phyloP scores from a whole-genome alignment of 2,888 invertebrate species.

The Eristalis arbustorum region DNA sequence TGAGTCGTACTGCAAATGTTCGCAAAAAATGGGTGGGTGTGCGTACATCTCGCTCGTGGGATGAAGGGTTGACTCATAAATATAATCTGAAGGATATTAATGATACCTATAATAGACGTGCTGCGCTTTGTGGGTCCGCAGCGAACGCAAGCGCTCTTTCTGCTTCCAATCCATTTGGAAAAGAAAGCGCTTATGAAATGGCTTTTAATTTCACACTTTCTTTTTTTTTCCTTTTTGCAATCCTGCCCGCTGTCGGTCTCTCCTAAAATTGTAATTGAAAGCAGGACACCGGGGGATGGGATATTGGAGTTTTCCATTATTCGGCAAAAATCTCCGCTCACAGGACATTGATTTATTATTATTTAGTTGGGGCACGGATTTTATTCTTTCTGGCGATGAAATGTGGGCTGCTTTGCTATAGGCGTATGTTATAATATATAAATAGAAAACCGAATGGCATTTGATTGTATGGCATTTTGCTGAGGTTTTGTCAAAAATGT shows the following conservation, averaged over 20 bases:
- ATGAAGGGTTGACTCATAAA: constrained; percentile 62
- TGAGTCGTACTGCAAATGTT: constrained; percentile 45
- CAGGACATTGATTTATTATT: constrained; percentile 65
- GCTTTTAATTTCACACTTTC: constrained; percentile 65
- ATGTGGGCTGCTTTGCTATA: neutral
- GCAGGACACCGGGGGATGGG: constrained; percentile 5
- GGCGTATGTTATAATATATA: neutral
- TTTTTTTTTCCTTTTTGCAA: neutral
- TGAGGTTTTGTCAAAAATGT: neutral
- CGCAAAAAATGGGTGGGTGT: neutral
- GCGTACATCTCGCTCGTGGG: neutral
- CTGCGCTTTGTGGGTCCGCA: constrained; percentile 44
- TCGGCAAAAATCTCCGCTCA: constrained; percentile 30
- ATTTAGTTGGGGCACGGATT: constrained; percentile 9
- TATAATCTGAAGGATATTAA: constrained; percentile 68
- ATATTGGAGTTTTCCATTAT: constrained; percentile 39
- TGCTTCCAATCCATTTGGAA: constrained; percentile 52
- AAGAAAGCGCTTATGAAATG: constrained; percentile 58
- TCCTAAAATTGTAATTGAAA: constrained; percentile 61
- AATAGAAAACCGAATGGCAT: neutral
- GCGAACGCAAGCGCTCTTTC: neutral
- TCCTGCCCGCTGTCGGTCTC: neutral
- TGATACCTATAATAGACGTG: constrained; percentile 63
- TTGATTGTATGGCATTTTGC: neutral
- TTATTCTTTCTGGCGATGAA: neutral